These are phyloP conservation scores for Agonopterix alstromeriana DNA, from an alignment of 2,888 invertebrate species.

Conservation along the genomic window DNA sequence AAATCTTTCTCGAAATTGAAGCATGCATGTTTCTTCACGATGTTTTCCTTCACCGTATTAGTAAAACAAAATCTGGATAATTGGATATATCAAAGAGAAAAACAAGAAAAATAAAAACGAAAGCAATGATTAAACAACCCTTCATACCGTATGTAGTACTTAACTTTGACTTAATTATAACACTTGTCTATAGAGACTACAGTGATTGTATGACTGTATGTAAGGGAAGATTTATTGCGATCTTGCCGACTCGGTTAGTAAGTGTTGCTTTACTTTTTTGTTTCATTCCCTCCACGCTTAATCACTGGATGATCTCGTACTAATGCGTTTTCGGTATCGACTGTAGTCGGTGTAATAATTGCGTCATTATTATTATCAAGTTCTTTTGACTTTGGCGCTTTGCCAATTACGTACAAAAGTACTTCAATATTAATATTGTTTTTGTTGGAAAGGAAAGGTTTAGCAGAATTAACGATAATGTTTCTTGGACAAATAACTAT, in stretches of 20 bases:
- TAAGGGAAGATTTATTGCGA: constrained; percentile 65
- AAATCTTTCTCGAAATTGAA: too few relatives aligned
- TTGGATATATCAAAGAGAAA: too few relatives aligned
- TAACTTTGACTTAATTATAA: constrained; percentile 69
- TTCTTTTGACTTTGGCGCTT: neutral
- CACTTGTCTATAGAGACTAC: constrained; percentile 58
- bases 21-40: too few relatives aligned
- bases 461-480: too few relatives aligned
- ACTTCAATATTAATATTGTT: neutral
- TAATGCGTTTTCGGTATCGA: constrained; percentile 58
- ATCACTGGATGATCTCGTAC: constrained; percentile 61
- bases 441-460: neutral
- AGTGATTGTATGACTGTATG: constrained; percentile 54
- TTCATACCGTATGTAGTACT: constrained; percentile 2
- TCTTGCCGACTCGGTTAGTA: constrained; percentile 61
- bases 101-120: too few relatives aligned
- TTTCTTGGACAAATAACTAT: too few relatives aligned
- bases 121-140: too few relatives aligned
- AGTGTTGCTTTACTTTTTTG: constrained; percentile 59
- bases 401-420: neutral
- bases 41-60: too few relatives aligned
- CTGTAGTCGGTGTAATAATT: constrained; percentile 22
- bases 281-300: constrained; percentile 59
- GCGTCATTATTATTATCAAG: constrained; percentile 8
- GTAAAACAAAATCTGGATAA: too few relatives aligned